Evolutionary conservation across 2,113 vertebrate genomes (phyloP).

Genomic region (Amphiprion ocellaris): DNA sequence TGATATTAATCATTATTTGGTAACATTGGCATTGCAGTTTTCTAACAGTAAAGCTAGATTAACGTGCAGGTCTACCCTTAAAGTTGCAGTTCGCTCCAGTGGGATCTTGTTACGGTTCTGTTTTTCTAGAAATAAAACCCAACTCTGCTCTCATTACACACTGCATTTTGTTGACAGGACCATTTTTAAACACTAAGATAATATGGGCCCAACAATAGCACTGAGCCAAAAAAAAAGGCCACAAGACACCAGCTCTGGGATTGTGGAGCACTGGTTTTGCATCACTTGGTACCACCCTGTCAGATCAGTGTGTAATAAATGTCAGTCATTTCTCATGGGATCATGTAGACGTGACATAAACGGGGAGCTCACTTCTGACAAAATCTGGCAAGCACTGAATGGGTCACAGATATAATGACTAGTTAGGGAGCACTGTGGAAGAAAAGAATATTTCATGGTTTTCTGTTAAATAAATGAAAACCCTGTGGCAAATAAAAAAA

Average conservation of each 20-base stretch:
- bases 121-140: slow-evolving; percentile 18
- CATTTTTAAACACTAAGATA: slow-evolving; percentile 28
- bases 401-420: neutral
- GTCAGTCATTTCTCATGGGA: slow-evolving; percentile 65
- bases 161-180: slow-evolving; percentile 29
- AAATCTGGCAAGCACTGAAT: slow-evolving; percentile 39
- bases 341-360: slow-evolving; percentile 50
- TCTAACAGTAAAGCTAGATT: neutral
- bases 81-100: neutral
- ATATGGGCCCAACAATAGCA: slow-evolving; percentile 29
- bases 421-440: neutral
- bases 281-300: slow-evolving; percentile 50
- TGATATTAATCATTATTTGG: neutral
- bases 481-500: too few species aligned
- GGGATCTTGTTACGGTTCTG: slow-evolving; percentile 9
- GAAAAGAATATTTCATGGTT: neutral
- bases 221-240: neutral
- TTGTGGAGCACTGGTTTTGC: slow-evolving; percentile 26
- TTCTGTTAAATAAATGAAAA: too few species aligned
- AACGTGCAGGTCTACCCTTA: neutral
- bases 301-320: slow-evolving; percentile 62
- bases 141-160: slow-evolving; percentile 27
- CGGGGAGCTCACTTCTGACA: slow-evolving; percentile 22
- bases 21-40: neutral
- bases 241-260: slow-evolving; percentile 52